Conservation (phyloP, 2,113 vertebrate species). For the Anolis carolinensis region DNA sequence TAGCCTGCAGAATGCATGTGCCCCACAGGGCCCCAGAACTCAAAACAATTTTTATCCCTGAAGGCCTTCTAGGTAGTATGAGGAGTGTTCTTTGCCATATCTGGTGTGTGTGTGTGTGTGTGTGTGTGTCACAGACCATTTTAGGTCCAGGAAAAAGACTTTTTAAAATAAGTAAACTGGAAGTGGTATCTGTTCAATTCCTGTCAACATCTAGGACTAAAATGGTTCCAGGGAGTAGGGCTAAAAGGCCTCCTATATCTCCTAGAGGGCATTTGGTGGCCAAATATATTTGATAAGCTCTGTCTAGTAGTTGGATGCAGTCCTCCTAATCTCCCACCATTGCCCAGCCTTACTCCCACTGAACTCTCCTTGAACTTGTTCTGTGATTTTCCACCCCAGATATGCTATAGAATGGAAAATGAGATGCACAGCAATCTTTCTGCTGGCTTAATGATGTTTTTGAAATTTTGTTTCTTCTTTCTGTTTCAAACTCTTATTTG, state of each 20-base stretch:
- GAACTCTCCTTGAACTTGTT: background rate
- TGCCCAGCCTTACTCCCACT: too few relatives aligned
- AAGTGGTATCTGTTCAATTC: background rate
- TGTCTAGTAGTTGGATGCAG: too few relatives aligned
- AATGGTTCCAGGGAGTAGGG: background rate
- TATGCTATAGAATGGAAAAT: background rate
- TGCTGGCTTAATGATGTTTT: background rate
- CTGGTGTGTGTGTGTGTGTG: too few relatives aligned
- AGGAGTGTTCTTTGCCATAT: too few relatives aligned
- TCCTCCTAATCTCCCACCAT: too few relatives aligned
- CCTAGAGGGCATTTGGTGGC: background rate
- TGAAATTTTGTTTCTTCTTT: background rate
- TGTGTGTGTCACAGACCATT: too few relatives aligned
- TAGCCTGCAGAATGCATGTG: too few relatives aligned
- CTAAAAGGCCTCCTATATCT: background rate
- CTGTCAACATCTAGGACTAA: background rate
- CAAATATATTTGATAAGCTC: too few relatives aligned
- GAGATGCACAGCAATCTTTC: background rate
- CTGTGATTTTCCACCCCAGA: background rate
- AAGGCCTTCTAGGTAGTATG: too few relatives aligned
- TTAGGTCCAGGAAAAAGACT: too few relatives aligned
- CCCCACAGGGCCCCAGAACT: too few relatives aligned
- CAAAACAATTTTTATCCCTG: background rate
- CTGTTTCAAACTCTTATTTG: background rate
- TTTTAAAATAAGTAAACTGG: too few relatives aligned